Conservation (phyloP, 2,113 vertebrate species). For the Menidia beryllina region DNA sequence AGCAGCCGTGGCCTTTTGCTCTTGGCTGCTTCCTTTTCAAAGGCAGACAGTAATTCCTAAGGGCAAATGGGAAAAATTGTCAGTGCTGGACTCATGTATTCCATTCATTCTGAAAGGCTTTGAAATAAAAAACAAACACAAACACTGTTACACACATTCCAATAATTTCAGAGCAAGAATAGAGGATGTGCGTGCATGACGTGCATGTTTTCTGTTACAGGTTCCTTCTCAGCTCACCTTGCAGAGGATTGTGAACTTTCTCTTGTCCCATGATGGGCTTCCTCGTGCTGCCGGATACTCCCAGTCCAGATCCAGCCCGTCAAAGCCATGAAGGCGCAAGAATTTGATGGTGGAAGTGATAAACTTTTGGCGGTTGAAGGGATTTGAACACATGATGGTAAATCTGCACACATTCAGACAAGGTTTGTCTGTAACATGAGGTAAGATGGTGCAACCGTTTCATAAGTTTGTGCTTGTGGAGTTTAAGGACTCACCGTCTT, state of each 20-base stretch:
- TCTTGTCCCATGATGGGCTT: slow-evolving; percentile 83
- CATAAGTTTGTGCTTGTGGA: slow-evolving; percentile 54
- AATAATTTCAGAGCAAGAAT: background rate
- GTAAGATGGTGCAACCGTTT: background rate
- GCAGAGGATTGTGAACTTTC: slow-evolving; percentile 78
- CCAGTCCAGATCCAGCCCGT: slow-evolving; percentile 84
- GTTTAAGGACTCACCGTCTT: slow-evolving; percentile 45
- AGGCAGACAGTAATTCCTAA: slow-evolving; percentile 81
- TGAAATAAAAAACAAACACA: background rate
- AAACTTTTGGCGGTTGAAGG: slow-evolving; percentile 73
- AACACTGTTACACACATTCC: background rate
- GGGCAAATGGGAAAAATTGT: background rate
- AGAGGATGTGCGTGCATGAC: background rate
- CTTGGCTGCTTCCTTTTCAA: slow-evolving; percentile 68
- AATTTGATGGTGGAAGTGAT: slow-evolving; percentile 81
- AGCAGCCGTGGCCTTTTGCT: slow-evolving; percentile 69
- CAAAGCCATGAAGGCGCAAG: slow-evolving; percentile 78
- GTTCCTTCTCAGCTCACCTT: slow-evolving; percentile 66
- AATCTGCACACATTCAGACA: slow-evolving; percentile 56
- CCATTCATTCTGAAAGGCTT: background rate
- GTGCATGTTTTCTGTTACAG: background rate
- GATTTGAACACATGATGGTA: slow-evolving; percentile 71
- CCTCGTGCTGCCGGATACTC: slow-evolving; percentile 82
- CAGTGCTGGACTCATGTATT: background rate
- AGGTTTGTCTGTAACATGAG: background rate